Evolutionary conservation across 1,140 invertebrate species (phyloP).

Genomic region (Cyrtorhinus lividipennis): DNA sequence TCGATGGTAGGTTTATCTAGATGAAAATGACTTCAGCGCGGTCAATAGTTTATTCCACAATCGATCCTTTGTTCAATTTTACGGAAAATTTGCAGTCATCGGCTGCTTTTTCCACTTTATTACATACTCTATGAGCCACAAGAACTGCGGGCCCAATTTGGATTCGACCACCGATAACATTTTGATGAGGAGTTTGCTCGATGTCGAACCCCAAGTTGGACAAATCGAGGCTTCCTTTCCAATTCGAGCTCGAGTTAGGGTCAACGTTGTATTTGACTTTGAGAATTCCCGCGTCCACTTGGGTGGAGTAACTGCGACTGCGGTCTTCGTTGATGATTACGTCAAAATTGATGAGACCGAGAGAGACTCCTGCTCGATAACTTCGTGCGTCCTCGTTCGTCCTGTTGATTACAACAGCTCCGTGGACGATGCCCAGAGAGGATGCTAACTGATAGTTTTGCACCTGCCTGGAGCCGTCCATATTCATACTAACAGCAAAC

Average conservation of each 20-base stretch:
- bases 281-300: background rate
- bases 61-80: background rate
- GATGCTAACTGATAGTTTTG: background rate
- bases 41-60: background rate
- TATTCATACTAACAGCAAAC: background rate
- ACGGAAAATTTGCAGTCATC: background rate
- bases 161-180: background rate
- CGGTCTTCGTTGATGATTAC: background rate
- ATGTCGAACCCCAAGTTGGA: no score
- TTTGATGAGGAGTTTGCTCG: background rate
- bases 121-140: background rate
- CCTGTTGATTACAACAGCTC: background rate
- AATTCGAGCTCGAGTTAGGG: background rate
- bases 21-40: no score
- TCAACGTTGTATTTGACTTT: background rate
- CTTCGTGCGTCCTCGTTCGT: background rate
- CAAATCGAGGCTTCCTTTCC: background rate
- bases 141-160: background rate
- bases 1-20: no score
- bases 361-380: background rate
- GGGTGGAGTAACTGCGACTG: background rate
- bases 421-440: background rate
- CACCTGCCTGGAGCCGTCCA: background rate
- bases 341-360: background rate
- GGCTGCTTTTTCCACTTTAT: no score